Base-by-base conservation (phyloP, 2,113 vertebrate genomes). In the Amphiprion percula region DNA sequence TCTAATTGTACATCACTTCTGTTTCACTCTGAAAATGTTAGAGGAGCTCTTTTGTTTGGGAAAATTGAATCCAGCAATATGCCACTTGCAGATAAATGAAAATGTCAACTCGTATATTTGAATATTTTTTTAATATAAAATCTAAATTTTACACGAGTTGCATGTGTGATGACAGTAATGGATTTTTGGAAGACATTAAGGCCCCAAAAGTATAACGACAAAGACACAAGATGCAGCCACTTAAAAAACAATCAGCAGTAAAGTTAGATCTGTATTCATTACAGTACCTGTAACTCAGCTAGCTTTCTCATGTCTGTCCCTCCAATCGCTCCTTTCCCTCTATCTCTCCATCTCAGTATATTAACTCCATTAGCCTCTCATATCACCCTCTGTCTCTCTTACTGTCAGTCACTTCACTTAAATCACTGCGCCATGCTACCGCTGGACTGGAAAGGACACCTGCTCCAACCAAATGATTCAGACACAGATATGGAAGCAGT, bases 321-420 rank as follows among this genome's bases (percentile, higher is more conserved):
- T 68, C 49, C 55, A 68, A 53, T 59, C 77, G 62, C 68, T 71
- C 65, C 71, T 79, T 78, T 39, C 9, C 49, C 53, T 80, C 56
- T 82, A 75, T 91, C 84, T 79, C 87, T 88, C 83, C 65, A 83
- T 93, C 73, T 79, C 68, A 68, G 65, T 68, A 76, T 90, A 82
- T 92, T 89, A 91, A 85, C 84, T 85, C 78, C 67, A 85, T 89
- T 90, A 86, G 71, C 88, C 88, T 87, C 85, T 85, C 68, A 61
- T 78, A 87, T 87, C 80, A 64, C 75, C 78, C 54, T 77, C 79
- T 85, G 77, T 89, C 85, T 90, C 47, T 68, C 81, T 76, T 75
- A 23, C 85, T 88, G 85, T 85, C 84, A 77, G 76, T 85, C 65
- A 67, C n/a, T 77, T 84, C 74, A 59, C 73, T 71, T 84, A 88